Percentiles rank a stretch among this genome's conserved stretches.
These are phyloP conservation scores for Falco columbarius DNA, from an alignment of 2,797 vertebrate genomes.

Conservation along the genomic window DNA sequence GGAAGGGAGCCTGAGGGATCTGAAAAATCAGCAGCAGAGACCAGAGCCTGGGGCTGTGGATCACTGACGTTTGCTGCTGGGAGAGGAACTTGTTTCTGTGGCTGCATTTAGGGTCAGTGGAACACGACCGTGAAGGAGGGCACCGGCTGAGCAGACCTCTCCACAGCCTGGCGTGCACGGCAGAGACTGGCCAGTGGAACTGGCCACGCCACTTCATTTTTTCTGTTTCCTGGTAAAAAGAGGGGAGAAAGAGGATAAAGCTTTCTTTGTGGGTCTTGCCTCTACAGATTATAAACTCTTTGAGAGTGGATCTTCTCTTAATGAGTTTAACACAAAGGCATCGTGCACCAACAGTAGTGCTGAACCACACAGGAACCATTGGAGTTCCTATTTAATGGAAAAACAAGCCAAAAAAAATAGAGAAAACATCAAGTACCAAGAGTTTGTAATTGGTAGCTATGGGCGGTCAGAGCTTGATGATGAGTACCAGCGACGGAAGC, in stretches of 20 bases:
- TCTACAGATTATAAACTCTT: neutral
- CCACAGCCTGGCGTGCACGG: neutral
- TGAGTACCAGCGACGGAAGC: neutral
- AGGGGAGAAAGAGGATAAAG: neutral
- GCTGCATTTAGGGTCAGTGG: neutral
- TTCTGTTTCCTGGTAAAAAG: neutral
- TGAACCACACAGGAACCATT: neutral
- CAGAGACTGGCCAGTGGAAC: neutral
- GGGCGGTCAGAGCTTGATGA: accelerated
- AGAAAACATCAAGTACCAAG: neutral
- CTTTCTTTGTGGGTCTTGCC: neutral
- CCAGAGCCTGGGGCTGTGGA: neutral
- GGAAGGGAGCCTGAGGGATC: neutral
- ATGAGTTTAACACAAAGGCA: neutral
- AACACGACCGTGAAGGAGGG: neutral
- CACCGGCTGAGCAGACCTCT: neutral
- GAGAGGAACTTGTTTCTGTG: neutral
- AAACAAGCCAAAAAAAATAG: neutral
- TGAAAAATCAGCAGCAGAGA: neutral
- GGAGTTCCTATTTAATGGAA: neutral
- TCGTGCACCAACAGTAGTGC: neutral
- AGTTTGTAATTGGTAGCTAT: neutral
- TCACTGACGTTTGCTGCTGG: neutral
- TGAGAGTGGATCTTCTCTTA: neutral
- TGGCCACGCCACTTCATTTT: neutral